Percentiles rank a stretch among this genome's conserved stretches.
phyloP scores from a whole-genome alignment of 2,113 vertebrate genomes.

The Hyla sarda region DNA sequence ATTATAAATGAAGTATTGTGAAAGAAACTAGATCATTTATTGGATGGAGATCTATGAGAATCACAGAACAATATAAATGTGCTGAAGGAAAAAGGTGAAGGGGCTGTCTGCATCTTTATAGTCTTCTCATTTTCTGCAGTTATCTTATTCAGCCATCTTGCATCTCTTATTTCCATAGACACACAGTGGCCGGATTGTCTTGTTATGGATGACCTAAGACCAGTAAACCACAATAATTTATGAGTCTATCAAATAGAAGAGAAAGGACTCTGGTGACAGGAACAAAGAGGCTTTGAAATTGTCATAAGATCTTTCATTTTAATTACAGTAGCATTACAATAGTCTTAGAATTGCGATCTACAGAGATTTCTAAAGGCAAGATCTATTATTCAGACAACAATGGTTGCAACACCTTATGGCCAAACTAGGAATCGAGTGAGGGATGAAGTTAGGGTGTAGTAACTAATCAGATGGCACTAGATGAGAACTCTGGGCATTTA shows the following conservation, averaged over 20 bases:
- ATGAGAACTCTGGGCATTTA: not conserved
- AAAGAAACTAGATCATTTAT: constrained; percentile 63
- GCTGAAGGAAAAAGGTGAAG: constrained; percentile 39
- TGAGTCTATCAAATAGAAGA: constrained; percentile 23
- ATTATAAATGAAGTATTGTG: constrained; percentile 63
- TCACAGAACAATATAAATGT: constrained; percentile 48
- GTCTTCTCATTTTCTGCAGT: constrained; percentile 38
- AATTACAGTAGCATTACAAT: constrained; percentile 42
- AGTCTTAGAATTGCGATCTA: not conserved
- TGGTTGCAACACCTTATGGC: not conserved
- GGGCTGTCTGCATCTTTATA: constrained; percentile 13
- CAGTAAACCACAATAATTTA: constrained; percentile 51
- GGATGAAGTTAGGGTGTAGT: not conserved
- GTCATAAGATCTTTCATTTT: constrained; percentile 39
- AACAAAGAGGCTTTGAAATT: constrained; percentile 40
- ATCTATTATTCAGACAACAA: constrained; percentile 15
- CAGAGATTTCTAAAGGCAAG: not conserved
- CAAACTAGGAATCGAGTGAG: not conserved
- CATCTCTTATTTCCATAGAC: constrained; percentile 44
- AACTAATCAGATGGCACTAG: not conserved
- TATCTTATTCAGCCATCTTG: constrained; percentile 40
- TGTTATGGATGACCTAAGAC: constrained; percentile 33
- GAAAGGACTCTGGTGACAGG: constrained; percentile 15
- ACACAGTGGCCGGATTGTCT: constrained; percentile 45
- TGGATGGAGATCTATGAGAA: constrained; percentile 49